phyloP scores from a whole-genome alignment of 2,113 vertebrate genomes.

The Vombatus ursinus region DNA sequence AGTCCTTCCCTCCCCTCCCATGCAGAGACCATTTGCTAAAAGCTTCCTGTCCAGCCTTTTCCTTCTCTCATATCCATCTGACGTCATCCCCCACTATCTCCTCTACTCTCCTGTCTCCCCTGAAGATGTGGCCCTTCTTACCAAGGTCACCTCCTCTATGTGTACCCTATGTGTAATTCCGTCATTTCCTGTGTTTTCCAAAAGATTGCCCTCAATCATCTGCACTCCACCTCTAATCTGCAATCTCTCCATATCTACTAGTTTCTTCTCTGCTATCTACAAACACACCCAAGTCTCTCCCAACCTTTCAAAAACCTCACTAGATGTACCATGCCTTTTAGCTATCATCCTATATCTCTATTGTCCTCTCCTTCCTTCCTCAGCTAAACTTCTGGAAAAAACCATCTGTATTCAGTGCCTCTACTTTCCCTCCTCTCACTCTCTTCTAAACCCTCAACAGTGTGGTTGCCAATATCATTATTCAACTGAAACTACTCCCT shows the following conservation, averaged over 20 bases:
- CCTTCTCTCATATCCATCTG: not conserved
- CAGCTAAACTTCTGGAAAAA: not conserved
- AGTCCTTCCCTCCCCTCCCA: not conserved
- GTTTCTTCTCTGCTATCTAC: not conserved
- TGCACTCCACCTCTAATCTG: not conserved
- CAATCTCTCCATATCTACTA: not conserved
- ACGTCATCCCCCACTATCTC: not conserved
- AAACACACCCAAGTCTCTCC: not conserved
- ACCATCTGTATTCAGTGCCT: not conserved
- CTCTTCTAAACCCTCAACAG: not conserved
- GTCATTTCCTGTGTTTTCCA: not conserved
- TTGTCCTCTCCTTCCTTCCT: not conserved
- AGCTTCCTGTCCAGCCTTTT: not conserved
- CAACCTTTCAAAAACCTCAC: not conserved
- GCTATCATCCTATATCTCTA: not conserved
- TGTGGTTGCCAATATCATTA: not conserved
- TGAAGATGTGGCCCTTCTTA: not conserved
- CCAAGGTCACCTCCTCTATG: not conserved
- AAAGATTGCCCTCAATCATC: not conserved
- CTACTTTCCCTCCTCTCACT: not conserved
- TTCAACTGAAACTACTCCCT: not conserved
- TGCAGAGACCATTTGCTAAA: not conserved
- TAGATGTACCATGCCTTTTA: not conserved
- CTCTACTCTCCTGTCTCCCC: not conserved
- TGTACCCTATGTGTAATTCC: not conserved